Conservation (phyloP, 2,888 invertebrate genomes). For the Phytoseiulus persimilis region DNA sequence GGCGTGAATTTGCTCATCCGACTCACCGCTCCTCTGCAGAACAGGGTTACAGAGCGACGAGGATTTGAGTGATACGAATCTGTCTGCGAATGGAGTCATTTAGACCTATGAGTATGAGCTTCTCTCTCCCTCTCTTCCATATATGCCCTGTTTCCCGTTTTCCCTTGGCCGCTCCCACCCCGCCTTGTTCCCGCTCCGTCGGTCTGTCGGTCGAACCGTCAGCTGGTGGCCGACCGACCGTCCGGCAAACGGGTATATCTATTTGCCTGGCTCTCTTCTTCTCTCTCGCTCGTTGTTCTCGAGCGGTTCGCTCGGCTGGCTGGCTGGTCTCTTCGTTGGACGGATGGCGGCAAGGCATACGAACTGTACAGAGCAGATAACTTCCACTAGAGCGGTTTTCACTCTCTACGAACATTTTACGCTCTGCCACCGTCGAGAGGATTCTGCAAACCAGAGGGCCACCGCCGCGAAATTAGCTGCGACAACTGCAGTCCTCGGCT, state of each 20-base stretch:
- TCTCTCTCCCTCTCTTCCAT: not conserved
- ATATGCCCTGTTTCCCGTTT: not conserved
- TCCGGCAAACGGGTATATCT: not conserved
- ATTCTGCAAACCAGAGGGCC: not conserved
- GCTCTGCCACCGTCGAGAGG: not conserved
- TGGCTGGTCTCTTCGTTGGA: not conserved
- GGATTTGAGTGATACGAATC: conserved; percentile 16
- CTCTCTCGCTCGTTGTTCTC: not conserved
- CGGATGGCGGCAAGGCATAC: not conserved
- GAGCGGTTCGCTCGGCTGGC: not conserved
- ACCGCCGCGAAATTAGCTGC: not conserved
- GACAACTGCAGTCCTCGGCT: too few relatives aligned
- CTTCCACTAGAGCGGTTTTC: not conserved
- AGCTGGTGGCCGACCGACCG: not conserved
- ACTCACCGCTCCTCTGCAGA: not conserved
- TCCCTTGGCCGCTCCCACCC: not conserved
- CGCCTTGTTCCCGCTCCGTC: not conserved
- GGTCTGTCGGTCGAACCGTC: not conserved
- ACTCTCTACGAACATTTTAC: not conserved
- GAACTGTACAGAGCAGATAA: not conserved
- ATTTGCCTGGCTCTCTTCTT: not conserved
- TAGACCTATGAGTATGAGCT: not conserved
- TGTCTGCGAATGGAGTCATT: conserved; percentile 36
- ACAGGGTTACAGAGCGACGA: not conserved
- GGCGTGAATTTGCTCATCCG: not conserved